Evolutionary conservation across 2,888 invertebrate species (phyloP), one percentile per base, ranked within the genome.

Genomic region (Aspidiotus rigidus): DNA sequence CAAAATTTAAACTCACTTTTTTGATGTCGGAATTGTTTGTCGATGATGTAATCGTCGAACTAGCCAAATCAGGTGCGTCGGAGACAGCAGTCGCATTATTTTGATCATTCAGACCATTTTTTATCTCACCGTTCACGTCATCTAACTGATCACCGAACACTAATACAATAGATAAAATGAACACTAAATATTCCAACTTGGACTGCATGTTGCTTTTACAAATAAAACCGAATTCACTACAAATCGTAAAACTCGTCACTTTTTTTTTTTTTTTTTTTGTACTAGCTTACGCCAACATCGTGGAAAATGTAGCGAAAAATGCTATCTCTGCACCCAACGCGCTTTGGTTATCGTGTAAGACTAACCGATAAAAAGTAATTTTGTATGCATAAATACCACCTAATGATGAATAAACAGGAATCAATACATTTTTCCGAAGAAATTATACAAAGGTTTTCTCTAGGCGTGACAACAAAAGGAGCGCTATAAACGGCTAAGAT

Each of bases 341-440:
- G 49, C 42, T 16, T 16, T 42, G 57, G 42, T 42, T 44, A 42
- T 44, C 41, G 28, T 57, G 44, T 55, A 57, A 59, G 66, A 66
- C 66, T 66, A 66, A 66, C 49, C 66, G 66, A 59, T 66, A 40
- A 66, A 28, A 66, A 44, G 66, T 66, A 49, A 66, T 56, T 17
- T 53, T 59, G 56, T 66, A 59, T 66, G 59, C 66, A 57, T 66
- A 66, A 66, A 66, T 66, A 66, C 66, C 60, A 49, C 28, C 42
- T 49, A 57, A 66, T 66, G 59, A 59, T 66, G 66, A 66, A 66
- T 66, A 66, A 66, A 66, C 66, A 66, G 28, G 66, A 66, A 66
- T 66, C 59, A 66, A 66, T 66, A 42, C 59, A 66, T 66, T 57
- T 66, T 66, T 66, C 66, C 66, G 59, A 59, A 60, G 59, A 59